Conservation (phyloP, 2,888 invertebrate genomes). For the Dryobotodes eremita region DNA sequence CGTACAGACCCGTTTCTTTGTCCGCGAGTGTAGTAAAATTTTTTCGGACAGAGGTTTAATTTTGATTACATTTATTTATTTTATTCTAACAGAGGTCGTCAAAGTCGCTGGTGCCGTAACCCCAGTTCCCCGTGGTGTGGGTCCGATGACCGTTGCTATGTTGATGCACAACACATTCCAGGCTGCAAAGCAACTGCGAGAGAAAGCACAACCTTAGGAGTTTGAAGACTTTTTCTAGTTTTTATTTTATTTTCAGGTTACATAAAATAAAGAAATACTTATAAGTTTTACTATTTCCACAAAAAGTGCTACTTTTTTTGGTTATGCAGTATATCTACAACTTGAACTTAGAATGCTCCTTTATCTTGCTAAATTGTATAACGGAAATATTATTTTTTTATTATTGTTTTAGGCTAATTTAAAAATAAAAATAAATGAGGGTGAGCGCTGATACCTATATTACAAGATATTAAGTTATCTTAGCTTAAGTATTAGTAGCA, state of each 20-base stretch:
- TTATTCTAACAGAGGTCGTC: constrained; percentile 91
- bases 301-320: not conserved
- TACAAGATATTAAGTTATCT: no score
- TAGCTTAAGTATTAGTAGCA: no score
- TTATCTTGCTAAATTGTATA: no score
- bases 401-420: no score
- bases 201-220: constrained; percentile 62
- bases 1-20: no score
- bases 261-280: not conserved
- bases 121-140: constrained; percentile 97
- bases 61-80: not conserved
- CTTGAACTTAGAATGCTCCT: no score
- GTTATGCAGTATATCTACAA: not conserved
- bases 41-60: not conserved
- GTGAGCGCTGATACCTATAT: no score
- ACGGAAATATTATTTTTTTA: no score
- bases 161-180: constrained; percentile 96
- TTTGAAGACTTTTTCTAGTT: constrained; percentile 22
- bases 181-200: constrained; percentile 91
- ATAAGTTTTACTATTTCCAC: not conserved
- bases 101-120: constrained; percentile 96
- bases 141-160: constrained; percentile 98
- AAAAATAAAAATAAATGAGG: no score
- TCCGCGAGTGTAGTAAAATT: no score
- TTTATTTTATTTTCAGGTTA: not conserved